Base-by-base conservation (phyloP, 2,888 invertebrate genomes). In the Scaptomyza reducta region DNA sequence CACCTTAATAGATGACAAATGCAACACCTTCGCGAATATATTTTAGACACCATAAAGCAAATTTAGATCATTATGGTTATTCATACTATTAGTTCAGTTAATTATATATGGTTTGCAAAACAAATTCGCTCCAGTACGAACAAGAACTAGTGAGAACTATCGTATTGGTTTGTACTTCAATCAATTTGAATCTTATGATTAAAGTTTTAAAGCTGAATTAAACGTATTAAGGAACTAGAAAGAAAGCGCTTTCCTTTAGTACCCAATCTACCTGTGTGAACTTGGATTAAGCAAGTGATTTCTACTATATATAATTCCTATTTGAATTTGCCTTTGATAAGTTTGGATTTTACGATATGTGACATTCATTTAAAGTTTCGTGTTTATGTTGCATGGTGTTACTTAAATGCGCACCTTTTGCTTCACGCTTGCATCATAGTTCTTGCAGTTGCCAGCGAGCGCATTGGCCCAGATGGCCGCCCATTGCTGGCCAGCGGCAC, bases 401-500 rank as follows among this genome's bases (percentile, higher is more conserved):
- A 46, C 50, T 70, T 42, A 45, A 27, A 68, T 77, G 74, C 85
- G 89, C 82, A 91, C 91, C 91, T 91, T 89, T 74, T 84, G 89
- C 61, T 77, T 88, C 14, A 91, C 69, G 63, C 83, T 71, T 75
- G 90, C 90, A 80, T 92, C 91, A 69, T 87, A 91, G 67, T 88
- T 87, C 79, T 91, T 91, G 47, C 89, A 89, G 77, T 83, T 79
- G 63, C 90, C 89, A 14, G 83, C 79, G 44, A 91, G 72, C 22
- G 92, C 90, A 64, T 85, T 89, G 65, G 91, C 90, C 89, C 91
- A 91, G 51, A 91, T 73, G 14, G 81, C 71, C 67, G 87, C 87
- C 91, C 91, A 92, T 50, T 90, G 90, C 42, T 89, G 82, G 18
- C 79, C 74, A 50, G 75, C 70, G 35, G 77, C 67, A 47, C 74